Conservation (phyloP, 53 echinoderm and acorn worm species). For the Arbacia lixula region DNA sequence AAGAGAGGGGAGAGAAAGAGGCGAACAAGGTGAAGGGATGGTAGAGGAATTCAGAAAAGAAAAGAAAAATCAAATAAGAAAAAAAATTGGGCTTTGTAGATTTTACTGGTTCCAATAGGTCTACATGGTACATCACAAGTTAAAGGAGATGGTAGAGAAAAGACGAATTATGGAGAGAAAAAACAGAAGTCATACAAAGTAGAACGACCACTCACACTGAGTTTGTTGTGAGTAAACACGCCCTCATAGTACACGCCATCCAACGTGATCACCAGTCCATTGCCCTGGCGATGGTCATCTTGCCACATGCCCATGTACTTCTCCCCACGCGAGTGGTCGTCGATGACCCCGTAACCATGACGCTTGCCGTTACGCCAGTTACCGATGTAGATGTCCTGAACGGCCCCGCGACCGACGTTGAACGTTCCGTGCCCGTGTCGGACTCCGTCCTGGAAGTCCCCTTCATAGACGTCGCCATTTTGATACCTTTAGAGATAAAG, state of each 20-base stretch:
- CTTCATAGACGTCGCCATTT: conserved; percentile 92
- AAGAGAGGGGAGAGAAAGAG: neutral
- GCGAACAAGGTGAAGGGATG: neutral
- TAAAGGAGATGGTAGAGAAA: too few species aligned
- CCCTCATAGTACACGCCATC: conserved; percentile 96
- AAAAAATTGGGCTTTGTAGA: too few species aligned
- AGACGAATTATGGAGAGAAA: too few species aligned
- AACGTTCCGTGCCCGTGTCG: conserved; percentile 83
- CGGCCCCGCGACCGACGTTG: conserved; percentile 53
- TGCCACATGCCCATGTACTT: conserved; percentile 99
- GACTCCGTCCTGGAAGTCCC: conserved; percentile 75
- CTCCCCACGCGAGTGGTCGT: conserved; percentile 84
- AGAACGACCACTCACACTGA: conserved; percentile 72
- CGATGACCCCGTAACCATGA: conserved; percentile 92
- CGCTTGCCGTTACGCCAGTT: conserved; percentile 87
- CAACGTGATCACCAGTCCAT: conserved; percentile 91
- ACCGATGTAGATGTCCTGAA: conserved; percentile 78
- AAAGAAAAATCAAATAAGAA: too few species aligned
- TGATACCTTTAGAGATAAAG: conserved; percentile 61
- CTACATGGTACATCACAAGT: too few species aligned
- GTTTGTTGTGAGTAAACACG: conserved; percentile 81
- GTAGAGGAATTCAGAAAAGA: too few species aligned
- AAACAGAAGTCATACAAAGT: too few species aligned
- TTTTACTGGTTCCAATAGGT: too few species aligned
- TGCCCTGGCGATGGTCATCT: conserved; percentile 86